Base-by-base conservation (phyloP, 2,113 vertebrate species). In the Camelus bactrianus region DNA sequence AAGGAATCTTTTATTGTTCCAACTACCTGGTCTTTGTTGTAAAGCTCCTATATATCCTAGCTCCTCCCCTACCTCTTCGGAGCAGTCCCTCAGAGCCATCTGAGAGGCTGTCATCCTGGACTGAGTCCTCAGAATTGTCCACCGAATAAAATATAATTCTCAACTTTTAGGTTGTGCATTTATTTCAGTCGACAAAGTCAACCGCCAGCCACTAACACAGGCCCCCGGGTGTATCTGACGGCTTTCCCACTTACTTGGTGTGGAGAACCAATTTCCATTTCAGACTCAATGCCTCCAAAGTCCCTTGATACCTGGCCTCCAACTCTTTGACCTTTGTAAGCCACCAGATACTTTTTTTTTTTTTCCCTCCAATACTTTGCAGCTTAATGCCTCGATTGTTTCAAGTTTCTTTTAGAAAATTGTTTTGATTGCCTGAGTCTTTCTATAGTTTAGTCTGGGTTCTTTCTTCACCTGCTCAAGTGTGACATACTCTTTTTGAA, bases 401-500 rank as follows among this genome's bases (percentile, higher is more conserved):
- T 16, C 15, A 91, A 60, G 46, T 77, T 48, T 19, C 54, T 96
- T 81, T n/a, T 17, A 1, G 60, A 56, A 96, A 89, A 54, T 60
- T 26, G 69, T 81, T 85, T 87, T 79, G 92, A 80, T 46, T 83
- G 88, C 54, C 50, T 70, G 52, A 60, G 15, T 95, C 48, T 83
- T 75, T 77, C 79, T 65, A 24, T 79, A 52, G 52, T 91, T 69
- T 65, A 60, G 20, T 65, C 85, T 86, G 58, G 56, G 22, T 91
- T 90, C 75, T 92, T 93, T 97, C 76, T 95, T 94, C 87, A 62
- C 48, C 73, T 97, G 70, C 75, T 94, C 70, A 84, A 83, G 60
- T 65, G 58, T 75, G 69, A 91, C 81, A 88, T 24, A 14, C 17
- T 88, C 77, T 50, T 86, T 97, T 85, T 76, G 69, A 94, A 81